These are phyloP conservation scores for Tetraodon nigroviridis DNA, from an alignment of 2,113 vertebrate genomes.

Conservation along the genomic window DNA sequence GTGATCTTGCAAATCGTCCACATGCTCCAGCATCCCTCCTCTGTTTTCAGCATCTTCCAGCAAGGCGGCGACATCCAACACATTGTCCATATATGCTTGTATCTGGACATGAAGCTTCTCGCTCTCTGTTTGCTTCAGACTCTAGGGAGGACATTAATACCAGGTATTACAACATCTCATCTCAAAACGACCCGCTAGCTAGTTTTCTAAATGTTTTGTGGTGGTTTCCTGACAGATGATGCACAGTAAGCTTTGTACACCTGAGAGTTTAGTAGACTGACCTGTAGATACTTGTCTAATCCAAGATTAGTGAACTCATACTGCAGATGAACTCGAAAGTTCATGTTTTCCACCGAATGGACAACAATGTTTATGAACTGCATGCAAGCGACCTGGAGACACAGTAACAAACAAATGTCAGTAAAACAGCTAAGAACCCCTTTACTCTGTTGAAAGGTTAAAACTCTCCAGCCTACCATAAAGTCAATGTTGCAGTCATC, in stretches of 20 bases:
- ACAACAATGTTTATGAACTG: conserved; percentile 99
- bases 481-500: conserved; percentile 97
- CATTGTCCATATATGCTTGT: conserved; percentile 96
- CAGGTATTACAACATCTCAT: background rate
- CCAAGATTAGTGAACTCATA: conserved; percentile 92
- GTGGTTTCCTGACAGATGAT: background rate
- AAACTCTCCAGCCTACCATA: conserved; percentile 75
- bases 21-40: conserved; percentile 83
- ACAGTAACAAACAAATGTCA: background rate
- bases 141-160: conserved; percentile 55
- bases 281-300: conserved; percentile 90
- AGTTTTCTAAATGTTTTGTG: background rate
- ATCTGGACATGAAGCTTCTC: conserved; percentile 97
- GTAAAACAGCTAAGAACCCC: background rate
- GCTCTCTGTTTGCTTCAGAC: conserved; percentile 84
- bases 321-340: conserved; percentile 95
- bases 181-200: background rate
- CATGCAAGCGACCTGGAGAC: conserved; percentile 92
- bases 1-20: conserved; percentile 86
- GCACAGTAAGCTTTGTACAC: background rate
- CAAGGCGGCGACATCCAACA: conserved; percentile 88
- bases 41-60: conserved; percentile 93
- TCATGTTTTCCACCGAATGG: conserved; percentile 99
- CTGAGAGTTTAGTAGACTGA: conserved; percentile 35
- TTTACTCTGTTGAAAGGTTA: background rate